Conservation (phyloP, 35 echinoderm and acorn worm species). For the Diadema setosum region DNA sequence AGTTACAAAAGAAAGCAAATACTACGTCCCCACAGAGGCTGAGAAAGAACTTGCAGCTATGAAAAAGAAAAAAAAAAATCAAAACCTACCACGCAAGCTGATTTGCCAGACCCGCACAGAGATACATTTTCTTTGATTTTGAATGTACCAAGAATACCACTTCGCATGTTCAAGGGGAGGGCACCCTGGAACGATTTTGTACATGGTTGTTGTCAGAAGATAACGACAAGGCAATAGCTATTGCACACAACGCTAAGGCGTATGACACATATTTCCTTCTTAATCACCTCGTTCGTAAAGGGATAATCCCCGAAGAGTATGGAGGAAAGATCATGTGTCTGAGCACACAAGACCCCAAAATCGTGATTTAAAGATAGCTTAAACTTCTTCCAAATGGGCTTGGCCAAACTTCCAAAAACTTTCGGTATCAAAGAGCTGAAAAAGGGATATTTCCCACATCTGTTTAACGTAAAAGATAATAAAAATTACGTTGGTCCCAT, state of each 20-base stretch:
- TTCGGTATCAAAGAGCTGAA: conserved; percentile 55
- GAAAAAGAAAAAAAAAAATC: too few species aligned
- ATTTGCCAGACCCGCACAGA: too few species aligned
- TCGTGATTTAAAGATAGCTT: conserved; percentile 70
- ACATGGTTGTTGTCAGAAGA: conserved; percentile 38
- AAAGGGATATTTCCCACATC: conserved; percentile 66
- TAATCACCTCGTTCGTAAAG: neutral
- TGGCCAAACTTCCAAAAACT: conserved; percentile 35
- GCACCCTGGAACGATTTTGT: conserved; percentile 26
- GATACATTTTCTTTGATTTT: conserved; percentile 76
- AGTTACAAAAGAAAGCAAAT: neutral
- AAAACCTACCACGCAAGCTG: too few species aligned
- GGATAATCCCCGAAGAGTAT: conserved; percentile 21
- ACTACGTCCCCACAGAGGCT: neutral
- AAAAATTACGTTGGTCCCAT: conserved; percentile 25
- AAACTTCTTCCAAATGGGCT: conserved; percentile 71
- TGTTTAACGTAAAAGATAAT: conserved; percentile 36
- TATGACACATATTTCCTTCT: conserved; percentile 73
- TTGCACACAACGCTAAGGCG: conserved; percentile 72
- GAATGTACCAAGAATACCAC: conserved; percentile 43
- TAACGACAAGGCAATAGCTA: neutral
- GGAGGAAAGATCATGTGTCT: conserved; percentile 46
- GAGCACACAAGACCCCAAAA: neutral
- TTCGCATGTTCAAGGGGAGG: conserved; percentile 31
- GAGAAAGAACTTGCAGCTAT: neutral